Conservation (phyloP, 2,888 invertebrate genomes). For the Polyommatus icarus region DNA sequence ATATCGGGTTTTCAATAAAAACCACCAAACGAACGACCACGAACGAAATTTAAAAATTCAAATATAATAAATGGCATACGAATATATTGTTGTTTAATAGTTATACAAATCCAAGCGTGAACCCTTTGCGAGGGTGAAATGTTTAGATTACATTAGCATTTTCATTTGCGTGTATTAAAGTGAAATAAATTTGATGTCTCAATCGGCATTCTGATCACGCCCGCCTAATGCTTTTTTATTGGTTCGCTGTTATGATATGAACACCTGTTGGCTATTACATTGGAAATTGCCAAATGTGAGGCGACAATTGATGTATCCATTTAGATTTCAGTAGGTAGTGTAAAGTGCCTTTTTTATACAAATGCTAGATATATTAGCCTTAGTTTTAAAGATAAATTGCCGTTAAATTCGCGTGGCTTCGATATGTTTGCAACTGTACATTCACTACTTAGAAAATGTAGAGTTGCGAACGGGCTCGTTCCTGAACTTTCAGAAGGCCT, state of each 20-base stretch:
- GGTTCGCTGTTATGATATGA: slow-evolving; percentile 41
- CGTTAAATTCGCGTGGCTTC: too few relatives aligned
- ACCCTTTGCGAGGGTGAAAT: slow-evolving; percentile 43
- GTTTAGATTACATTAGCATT: slow-evolving; percentile 60
- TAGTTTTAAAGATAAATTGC: too few relatives aligned
- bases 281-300: neutral
- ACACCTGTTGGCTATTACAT: slow-evolving; percentile 43
- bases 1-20: too few relatives aligned
- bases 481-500: too few relatives aligned
- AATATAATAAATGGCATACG: neutral
- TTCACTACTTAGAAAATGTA: too few relatives aligned
- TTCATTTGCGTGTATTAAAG: slow-evolving; percentile 68
- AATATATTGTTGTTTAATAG: slow-evolving; percentile 31
- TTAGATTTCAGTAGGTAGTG: neutral
- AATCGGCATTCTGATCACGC: slow-evolving; percentile 48
- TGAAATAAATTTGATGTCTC: slow-evolving; percentile 65
- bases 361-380: too few relatives aligned
- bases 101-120: slow-evolving; percentile 24
- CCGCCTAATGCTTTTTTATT: slow-evolving; percentile 42
- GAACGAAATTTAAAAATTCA: too few relatives aligned
- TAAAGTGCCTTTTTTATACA: neutral
- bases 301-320: neutral
- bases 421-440: too few relatives aligned
- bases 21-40: neutral
- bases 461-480: too few relatives aligned